phyloP scores from a whole-genome alignment of 1,140 invertebrate genomes.

The Drosophila ambigua region DNA sequence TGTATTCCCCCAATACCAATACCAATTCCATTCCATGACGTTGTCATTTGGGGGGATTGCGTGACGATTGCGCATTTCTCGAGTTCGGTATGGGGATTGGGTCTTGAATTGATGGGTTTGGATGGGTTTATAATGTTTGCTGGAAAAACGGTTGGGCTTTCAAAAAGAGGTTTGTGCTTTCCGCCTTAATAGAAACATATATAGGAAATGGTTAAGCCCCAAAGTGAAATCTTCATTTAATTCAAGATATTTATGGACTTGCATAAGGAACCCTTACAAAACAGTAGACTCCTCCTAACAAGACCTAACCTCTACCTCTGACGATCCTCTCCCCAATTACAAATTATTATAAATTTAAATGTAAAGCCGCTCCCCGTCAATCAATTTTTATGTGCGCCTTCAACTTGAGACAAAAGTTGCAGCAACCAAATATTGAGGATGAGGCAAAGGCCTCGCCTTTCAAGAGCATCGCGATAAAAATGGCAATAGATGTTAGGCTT shows the following conservation, averaged over 20 bases:
- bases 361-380: constrained; percentile 28
- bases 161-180: background rate
- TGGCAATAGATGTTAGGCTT: constrained; percentile 30
- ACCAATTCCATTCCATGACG: constrained; percentile 43
- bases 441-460: constrained; percentile 46
- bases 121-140: constrained; percentile 59
- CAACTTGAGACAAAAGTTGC: constrained; percentile 60
- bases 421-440: constrained; percentile 32
- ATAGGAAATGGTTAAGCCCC: too few species aligned
- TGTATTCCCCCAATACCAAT: background rate
- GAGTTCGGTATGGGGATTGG: constrained; percentile 25
- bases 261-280: constrained; percentile 14
- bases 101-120: constrained; percentile 58
- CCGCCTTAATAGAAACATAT: too few species aligned
- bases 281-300: too few species aligned
- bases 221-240: constrained; percentile 14
- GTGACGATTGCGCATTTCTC: constrained; percentile 58
- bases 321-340: constrained; percentile 18
- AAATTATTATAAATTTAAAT: constrained; percentile 44
- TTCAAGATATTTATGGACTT: constrained; percentile 22
- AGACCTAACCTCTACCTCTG: constrained; percentile 5
- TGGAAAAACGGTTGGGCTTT: background rate
- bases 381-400: constrained; percentile 74
- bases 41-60: constrained; percentile 58
- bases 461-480: constrained; percentile 71